A percentile compares a stretch with the other conserved stretches of the same genome.
Conservation (phyloP, 2,113 vertebrate species). For the Albula goreensis region DNA sequence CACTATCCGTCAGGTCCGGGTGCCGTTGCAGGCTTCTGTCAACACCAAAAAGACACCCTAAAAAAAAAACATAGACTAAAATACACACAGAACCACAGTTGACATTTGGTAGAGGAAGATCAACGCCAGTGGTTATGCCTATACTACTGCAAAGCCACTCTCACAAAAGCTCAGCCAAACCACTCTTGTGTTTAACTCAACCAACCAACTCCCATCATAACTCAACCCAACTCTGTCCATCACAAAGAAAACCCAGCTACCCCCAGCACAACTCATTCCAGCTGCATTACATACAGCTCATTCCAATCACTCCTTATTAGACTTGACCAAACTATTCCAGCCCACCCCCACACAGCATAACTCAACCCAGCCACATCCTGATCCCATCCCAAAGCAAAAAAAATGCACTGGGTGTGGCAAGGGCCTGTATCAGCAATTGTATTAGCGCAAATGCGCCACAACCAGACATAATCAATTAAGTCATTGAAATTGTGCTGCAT, state of each 20-base stretch:
- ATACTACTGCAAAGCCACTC: neutral
- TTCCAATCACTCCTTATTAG: neutral
- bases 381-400: neutral
- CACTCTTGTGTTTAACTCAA: neutral
- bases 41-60: neutral
- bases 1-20: neutral
- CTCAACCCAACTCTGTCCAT: neutral
- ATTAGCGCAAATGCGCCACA: neutral
- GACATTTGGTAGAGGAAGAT: neutral
- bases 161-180: too few species aligned
- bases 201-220: neutral
- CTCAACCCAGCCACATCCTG: neutral
- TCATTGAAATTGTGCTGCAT: neutral
- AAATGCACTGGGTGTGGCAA: neutral
- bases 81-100: neutral
- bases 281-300: neutral
- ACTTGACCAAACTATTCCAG: too few species aligned
- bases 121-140: neutral
- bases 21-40: neutral
- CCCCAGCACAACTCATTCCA: neutral
- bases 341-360: neutral
- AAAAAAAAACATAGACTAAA: neutral
- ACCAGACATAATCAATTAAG: neutral
- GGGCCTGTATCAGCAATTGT: neutral
- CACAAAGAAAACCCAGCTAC: neutral